Conservation (phyloP, 2,888 invertebrate species). For the Fragum whitleyi region DNA sequence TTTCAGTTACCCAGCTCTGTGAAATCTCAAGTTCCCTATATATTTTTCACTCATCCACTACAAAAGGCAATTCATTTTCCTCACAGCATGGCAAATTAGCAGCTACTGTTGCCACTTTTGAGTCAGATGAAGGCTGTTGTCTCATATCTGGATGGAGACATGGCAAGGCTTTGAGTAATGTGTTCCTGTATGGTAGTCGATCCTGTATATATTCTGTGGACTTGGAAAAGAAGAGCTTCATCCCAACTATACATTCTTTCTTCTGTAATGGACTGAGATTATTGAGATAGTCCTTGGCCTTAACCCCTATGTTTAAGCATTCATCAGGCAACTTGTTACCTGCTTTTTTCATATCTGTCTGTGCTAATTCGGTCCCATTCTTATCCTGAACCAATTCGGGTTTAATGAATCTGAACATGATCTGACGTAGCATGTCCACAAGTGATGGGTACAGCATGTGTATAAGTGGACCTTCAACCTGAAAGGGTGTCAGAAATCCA, state of each 20-base stretch:
- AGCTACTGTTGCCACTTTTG: conserved; percentile 23
- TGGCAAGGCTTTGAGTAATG: conserved; percentile 22
- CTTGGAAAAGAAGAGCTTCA: too few species aligned
- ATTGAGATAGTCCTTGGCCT: conserved; percentile 16
- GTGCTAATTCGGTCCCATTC: conserved; percentile 19
- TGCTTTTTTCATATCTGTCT: conserved; percentile 18
- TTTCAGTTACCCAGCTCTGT: conserved; percentile 18
- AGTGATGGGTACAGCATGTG: conserved; percentile 29
- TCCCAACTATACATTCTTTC: conserved; percentile 29
- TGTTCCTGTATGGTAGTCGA: conserved; percentile 23
- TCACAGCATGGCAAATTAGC: conserved; percentile 8
- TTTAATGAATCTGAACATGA: conserved; percentile 24
- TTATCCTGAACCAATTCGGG: conserved; percentile 26
- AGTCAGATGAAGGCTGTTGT: conserved; percentile 15
- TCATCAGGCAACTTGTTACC: conserved; percentile 24
- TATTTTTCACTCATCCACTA: conserved; percentile 15
- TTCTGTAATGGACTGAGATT: conserved; percentile 24
- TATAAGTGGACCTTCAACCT: conserved; percentile 26
- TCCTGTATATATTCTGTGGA: conserved; percentile 26
- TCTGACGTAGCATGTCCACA: conserved; percentile 27
- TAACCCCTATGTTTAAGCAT: conserved; percentile 18
- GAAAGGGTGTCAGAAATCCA: conserved; percentile 17
- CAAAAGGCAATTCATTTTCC: neutral
- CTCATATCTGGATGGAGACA: conserved; percentile 24
- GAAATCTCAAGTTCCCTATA: conserved; percentile 27